phyloP scores from a whole-genome alignment of 1,140 invertebrate species.

The Tribolium madens region DNA sequence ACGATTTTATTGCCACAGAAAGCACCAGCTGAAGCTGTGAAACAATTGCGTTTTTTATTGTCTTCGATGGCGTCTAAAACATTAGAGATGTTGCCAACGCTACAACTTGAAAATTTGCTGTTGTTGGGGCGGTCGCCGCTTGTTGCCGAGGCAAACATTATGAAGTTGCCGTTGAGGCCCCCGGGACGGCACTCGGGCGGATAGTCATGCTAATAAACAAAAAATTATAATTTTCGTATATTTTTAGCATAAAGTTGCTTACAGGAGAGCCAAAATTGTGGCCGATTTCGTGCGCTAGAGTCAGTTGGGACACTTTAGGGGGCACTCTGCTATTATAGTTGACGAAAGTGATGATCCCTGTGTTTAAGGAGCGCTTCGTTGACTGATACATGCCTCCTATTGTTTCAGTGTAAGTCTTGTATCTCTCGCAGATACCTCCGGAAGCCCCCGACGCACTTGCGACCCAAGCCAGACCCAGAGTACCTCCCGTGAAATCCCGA shows the following conservation, averaged over 20 bases:
- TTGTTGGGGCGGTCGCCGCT: conserved; percentile 95
- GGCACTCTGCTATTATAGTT: conserved; percentile 98
- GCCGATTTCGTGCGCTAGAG: conserved; percentile 98
- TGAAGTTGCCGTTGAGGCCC: conserved; percentile 91
- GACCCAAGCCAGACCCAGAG: conserved; percentile 94
- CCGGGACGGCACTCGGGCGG: conserved; percentile 92
- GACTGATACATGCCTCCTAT: conserved; percentile 93
- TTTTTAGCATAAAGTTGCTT: conserved; percentile 62
- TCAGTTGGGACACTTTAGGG: conserved; percentile 96
- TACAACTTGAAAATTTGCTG: conserved; percentile 93
- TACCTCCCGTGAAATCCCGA: conserved; percentile 67
- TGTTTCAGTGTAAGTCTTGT: conserved; percentile 97
- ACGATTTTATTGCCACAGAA: conserved; percentile 99
- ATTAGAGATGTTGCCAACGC: conserved; percentile 94
- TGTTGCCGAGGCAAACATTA: conserved; percentile 97
- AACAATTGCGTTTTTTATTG: conserved; percentile 95
- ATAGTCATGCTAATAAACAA: conserved; percentile 86
- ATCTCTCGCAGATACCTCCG: conserved; percentile 98
- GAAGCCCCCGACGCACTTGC: conserved; percentile 95
- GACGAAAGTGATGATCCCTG: conserved; percentile 98
- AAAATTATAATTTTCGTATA: too few relatives aligned
- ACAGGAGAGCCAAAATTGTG: conserved; percentile 99
- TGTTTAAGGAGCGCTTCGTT: conserved; percentile 95
- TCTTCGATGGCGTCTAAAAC: conserved; percentile 93
- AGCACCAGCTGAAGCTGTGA: conserved; percentile 88